Evolutionary conservation across 2,113 vertebrate genomes (phyloP).

Genomic region (Plestiodon gilberti): DNA sequence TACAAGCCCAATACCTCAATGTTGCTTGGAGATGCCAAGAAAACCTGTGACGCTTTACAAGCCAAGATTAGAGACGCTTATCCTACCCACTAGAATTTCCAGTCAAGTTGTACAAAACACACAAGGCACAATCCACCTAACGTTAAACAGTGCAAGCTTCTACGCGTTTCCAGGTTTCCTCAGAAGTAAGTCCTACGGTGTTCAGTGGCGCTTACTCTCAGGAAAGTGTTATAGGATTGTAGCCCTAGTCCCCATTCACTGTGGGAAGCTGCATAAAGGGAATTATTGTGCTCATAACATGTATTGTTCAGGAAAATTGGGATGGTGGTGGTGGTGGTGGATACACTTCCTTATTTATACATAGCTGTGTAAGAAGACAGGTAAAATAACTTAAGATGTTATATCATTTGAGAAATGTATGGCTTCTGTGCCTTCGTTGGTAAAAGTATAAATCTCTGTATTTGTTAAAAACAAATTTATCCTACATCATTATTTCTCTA

Average conservation of each 20-base stretch:
- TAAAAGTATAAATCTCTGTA: background rate
- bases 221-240: too few species aligned
- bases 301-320: background rate
- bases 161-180: background rate
- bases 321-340: background rate
- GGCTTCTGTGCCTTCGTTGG: background rate
- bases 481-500: background rate
- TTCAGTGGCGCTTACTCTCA: too few species aligned
- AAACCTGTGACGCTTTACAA: slow-evolving; percentile 74
- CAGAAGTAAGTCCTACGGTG: too few species aligned
- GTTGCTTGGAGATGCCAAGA: slow-evolving; percentile 82
- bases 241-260: too few species aligned
- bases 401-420: background rate
- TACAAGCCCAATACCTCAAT: slow-evolving; percentile 81
- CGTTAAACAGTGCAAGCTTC: too few species aligned
- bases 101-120: background rate
- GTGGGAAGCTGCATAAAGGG: background rate
- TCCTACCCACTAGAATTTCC: background rate
- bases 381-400: background rate
- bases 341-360: background rate
- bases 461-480: background rate
- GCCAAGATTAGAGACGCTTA: slow-evolving; percentile 75
- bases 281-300: background rate
- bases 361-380: background rate
- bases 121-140: background rate